Conservation (phyloP, 2,797 vertebrate genomes). For the Kryptolebias ocellatus region DNA sequence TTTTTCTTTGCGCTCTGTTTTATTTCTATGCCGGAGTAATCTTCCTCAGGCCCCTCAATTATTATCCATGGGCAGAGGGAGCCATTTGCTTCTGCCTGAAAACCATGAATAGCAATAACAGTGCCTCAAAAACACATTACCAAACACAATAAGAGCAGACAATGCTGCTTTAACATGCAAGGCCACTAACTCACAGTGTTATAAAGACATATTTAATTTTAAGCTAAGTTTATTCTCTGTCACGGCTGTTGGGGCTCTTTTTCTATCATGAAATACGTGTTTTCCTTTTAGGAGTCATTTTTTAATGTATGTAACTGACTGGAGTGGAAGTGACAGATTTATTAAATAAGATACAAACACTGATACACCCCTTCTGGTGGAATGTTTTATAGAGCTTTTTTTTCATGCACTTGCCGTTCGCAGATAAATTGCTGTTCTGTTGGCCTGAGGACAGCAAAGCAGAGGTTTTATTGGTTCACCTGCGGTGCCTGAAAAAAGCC, state of each 20-base stretch:
- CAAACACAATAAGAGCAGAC: constrained; percentile 78
- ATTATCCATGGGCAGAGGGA: constrained; percentile 71
- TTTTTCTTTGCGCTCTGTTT: constrained; percentile 49
- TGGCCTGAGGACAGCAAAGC: constrained; percentile 69
- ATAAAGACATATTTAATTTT: constrained; percentile 76
- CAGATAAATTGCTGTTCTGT: constrained; percentile 73
- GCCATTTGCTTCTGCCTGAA: constrained; percentile 77
- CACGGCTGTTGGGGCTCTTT: constrained; percentile 31
- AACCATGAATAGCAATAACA: constrained; percentile 80
- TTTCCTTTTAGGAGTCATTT: constrained; percentile 56
- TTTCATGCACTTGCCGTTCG: constrained; percentile 52
- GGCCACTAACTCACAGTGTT: constrained; percentile 57
- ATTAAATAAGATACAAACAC: constrained; percentile 47
- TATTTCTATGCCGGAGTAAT: constrained; percentile 56
- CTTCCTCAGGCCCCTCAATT: constrained; percentile 75
- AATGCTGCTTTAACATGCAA: constrained; percentile 68
- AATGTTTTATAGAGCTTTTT: constrained; percentile 54
- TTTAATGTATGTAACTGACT: constrained; percentile 69
- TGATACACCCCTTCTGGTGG: constrained; percentile 59
- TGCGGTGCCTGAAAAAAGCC: constrained; percentile 69
- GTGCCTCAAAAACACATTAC: constrained; percentile 78
- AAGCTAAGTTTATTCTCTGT: constrained; percentile 69
- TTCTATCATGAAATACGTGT: constrained; percentile 59
- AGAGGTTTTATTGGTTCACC: constrained; percentile 74
- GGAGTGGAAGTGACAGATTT: constrained; percentile 50